Base-by-base conservation (phyloP, 2,888 invertebrate genomes). In the Noctua pronuba region DNA sequence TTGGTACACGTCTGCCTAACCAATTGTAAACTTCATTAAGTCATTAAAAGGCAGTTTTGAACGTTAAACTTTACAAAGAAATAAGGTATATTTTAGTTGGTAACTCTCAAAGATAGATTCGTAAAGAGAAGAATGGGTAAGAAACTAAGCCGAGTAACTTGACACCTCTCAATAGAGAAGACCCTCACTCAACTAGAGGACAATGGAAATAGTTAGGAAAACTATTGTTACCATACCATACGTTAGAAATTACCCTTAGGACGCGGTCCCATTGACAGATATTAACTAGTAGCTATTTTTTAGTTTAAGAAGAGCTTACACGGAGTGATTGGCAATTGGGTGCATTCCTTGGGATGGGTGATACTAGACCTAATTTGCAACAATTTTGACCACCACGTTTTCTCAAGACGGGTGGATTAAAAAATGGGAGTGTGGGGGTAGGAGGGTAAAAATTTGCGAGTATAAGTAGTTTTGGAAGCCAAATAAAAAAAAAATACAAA, bases 201-300 rank as follows among this genome's bases (percentile, higher is more conserved):
- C 72, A 84, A 82, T 81, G 64, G 46, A 84, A 65, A 73, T 82
- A 13, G 71, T 84, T 71, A 8, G 31, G 44, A 35, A 58, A 83
- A 80, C 86, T 78, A 80, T 82, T 88, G 82, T 85, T 80, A 38
- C 38, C n/a, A 24, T 49, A 49, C n/a, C 44, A 28, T 66, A 58
- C 35, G 72, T 64, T 73, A 65, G 38, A 79, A 70, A 38, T 75
- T 70, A 68, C 71, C 75, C 41, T 58, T 21, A 35, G 67, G 73
- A 6, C 18, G 41, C 5, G 65, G n/a, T n/a, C 1, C 41, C n/a
- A 65, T 10, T 65, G 41, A n/a, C 0, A 41, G 41, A n/a, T 41
- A 38, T 24, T 13, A 38, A 38, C 1, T 21, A 35, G 13, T 16
- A 28, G 16, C 55, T 6, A 58, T 58, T 11, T 1, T 21, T 46